Percentiles rank a stretch among this genome's conserved stretches.
These are phyloP conservation scores for Sthenelais limicola DNA, from an alignment of 2,888 invertebrate genomes.

Conservation along the genomic window DNA sequence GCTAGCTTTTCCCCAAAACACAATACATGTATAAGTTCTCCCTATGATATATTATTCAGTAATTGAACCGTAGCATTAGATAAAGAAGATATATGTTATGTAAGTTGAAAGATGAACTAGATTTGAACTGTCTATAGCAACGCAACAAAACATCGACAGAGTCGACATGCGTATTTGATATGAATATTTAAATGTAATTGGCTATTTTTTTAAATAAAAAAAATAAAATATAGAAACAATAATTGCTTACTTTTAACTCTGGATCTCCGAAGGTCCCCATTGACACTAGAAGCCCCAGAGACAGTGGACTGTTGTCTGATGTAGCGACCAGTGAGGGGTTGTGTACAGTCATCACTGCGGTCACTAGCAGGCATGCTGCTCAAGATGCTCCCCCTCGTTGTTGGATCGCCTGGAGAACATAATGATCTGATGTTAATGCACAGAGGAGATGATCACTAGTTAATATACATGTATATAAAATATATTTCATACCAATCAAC, in stretches of 20 bases:
- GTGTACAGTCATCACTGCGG: not conserved
- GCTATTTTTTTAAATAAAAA: too few relatives aligned
- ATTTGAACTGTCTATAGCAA: too few relatives aligned
- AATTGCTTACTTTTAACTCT: slow-evolving; percentile 28
- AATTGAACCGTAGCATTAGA: too few relatives aligned
- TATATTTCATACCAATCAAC: not conserved
- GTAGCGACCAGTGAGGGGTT: slow-evolving; percentile 14
- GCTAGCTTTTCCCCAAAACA: too few relatives aligned
- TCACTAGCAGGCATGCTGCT: slow-evolving; percentile 8
- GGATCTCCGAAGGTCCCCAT: slow-evolving; percentile 28
- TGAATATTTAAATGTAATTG: too few relatives aligned
- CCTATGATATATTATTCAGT: too few relatives aligned
- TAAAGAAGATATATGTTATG: too few relatives aligned
- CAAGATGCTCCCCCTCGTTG: slow-evolving; percentile 4
- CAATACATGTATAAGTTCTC: too few relatives aligned
- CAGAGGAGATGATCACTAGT: not conserved
- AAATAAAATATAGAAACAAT: not conserved
- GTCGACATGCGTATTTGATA: too few relatives aligned
- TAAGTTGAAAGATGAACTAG: too few relatives aligned
- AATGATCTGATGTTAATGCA: too few relatives aligned
- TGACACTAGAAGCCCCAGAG: not conserved
- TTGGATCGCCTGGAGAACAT: slow-evolving; percentile 23
- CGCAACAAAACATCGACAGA: too few relatives aligned
- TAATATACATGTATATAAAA: not conserved
- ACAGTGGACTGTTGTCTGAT: slow-evolving; percentile 17